Base-by-base conservation (phyloP, 1,140 invertebrate genomes). In the Drosophila navojoa region DNA sequence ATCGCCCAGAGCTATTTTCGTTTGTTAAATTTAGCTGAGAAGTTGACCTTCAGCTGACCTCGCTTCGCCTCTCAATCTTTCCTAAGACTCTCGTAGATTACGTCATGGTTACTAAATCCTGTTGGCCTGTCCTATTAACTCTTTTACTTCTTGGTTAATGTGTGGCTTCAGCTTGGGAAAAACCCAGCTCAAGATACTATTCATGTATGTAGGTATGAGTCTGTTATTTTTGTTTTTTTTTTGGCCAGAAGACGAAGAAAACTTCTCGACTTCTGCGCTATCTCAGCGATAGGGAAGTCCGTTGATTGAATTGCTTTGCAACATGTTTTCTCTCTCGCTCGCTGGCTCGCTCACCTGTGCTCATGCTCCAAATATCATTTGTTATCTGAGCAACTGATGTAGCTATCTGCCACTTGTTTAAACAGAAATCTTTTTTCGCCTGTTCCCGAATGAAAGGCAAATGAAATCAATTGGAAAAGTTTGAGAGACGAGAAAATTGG, bases 221-320 rank as follows among this genome's bases (percentile, higher is more conserved):
- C 45, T 47, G 22, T 25, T 32, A 50, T 44, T 6, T 29, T 52
- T 32, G 6, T n/a, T 44, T 63, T 60, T 72, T 11, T 35, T 11
- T 38, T 13, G 11, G 35, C 5, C 35, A 60, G 47, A 80, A 62
- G 11, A 11, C 5, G 35, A 64, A 29, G 45, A 40, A 6, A 38
- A 64, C 25, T 11, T 47, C 29, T 25, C 49, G 16, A 38, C 11
- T 69, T 10, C 38, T 62, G 32, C 6, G 66, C 15, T 69, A 60
- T 69, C 57, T 27, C 5, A 7, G 7, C 10, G 16, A 16, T 13
- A 49, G 52, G 38, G 29, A 67, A 59, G 42, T 67, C 3, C 10
- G n/a, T 67, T 72, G 63, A 72, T 67, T 67, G 40, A 68, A 72
- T 67, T 72, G 70, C 49, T 27, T 29, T 47, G 16, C 9, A 15